Conservation (phyloP, 2,888 invertebrate genomes). For the Diadegma fenestrale region DNA sequence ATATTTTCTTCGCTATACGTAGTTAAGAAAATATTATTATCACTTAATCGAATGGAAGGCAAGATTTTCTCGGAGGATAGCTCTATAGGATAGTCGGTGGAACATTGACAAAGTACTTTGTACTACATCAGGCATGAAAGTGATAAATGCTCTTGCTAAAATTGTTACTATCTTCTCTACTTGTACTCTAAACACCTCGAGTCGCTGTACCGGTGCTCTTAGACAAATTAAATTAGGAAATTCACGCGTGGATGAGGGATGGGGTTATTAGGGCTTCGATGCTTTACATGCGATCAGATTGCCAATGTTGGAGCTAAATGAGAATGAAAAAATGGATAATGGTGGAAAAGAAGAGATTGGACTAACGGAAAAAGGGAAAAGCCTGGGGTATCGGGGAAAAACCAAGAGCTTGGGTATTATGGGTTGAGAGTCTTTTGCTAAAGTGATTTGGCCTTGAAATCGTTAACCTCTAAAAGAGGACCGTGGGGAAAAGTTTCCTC, state of each 20-base stretch:
- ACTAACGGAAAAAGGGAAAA: conserved; percentile 9
- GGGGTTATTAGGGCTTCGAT: conserved; percentile 13
- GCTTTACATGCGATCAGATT: conserved; percentile 45
- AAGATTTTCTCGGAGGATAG: conserved; percentile 36
- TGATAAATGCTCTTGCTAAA: conserved; percentile 59
- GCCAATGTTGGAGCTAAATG: conserved; percentile 39
- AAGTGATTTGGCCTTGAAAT: conserved; percentile 55
- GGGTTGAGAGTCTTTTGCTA: conserved; percentile 40
- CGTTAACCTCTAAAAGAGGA: conserved; percentile 7
- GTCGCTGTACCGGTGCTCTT: conserved; percentile 47
- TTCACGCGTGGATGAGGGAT: neutral
- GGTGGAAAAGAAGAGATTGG: conserved; percentile 14
- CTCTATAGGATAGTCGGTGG: conserved; percentile 1
- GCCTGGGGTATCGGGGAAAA: neutral
- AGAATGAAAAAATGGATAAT: conserved; percentile 17
- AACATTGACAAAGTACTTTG: conserved; percentile 60
- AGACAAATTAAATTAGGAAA: conserved; percentile 63
- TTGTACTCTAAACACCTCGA: conserved; percentile 53
- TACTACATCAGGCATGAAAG: conserved; percentile 40
- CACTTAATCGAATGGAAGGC: conserved; percentile 54
- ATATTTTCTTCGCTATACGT: conserved; percentile 11
- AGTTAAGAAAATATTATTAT: conserved; percentile 55
- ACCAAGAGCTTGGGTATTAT: conserved; percentile 13
- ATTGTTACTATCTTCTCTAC: conserved; percentile 60
- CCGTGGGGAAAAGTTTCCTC: conserved; percentile 38